A percentile compares a stretch with the other conserved stretches of the same genome.
phyloP scores from a whole-genome alignment of 1,140 invertebrate genomes.

The Orius laevigatus region DNA sequence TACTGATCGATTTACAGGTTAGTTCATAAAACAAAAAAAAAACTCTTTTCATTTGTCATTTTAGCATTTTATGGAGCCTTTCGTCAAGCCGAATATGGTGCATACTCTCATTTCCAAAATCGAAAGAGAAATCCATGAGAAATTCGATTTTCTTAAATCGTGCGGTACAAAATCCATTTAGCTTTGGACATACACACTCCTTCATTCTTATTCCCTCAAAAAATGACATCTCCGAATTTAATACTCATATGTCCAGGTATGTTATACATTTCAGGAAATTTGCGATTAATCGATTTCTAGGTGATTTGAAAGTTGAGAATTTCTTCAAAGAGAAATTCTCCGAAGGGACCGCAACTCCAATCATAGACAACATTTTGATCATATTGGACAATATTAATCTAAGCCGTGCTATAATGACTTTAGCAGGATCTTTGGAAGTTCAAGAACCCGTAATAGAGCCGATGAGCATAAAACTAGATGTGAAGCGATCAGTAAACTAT shows the following conservation, averaged over 20 bases:
- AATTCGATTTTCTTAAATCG: constrained; percentile 35
- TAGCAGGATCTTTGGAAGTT: constrained; percentile 49
- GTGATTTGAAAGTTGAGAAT: constrained; percentile 58
- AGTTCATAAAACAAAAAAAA: neutral
- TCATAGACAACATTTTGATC: constrained; percentile 52
- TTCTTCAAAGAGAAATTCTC: constrained; percentile 47
- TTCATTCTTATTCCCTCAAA: constrained; percentile 58
- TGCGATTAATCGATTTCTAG: constrained; percentile 28
- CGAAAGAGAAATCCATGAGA: constrained; percentile 25
- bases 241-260: constrained; percentile 57
- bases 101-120: constrained; percentile 26
- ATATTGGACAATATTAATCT: constrained; percentile 50
- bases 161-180: constrained; percentile 46
- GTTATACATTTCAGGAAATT: neutral
- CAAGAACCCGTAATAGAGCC: constrained; percentile 65
- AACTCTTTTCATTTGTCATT: constrained; percentile 20
- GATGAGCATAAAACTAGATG: constrained; percentile 48
- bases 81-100: constrained; percentile 31
- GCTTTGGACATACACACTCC: constrained; percentile 58
- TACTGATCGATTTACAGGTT: constrained; percentile 52
- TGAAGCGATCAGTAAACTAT: constrained; percentile 44
- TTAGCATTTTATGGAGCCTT: constrained; percentile 51
- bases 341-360: constrained; percentile 25
- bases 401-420: constrained; percentile 51
- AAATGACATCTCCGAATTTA: constrained; percentile 61